Base-by-base conservation (phyloP, 2,113 vertebrate species). In the Bos indicus region DNA sequence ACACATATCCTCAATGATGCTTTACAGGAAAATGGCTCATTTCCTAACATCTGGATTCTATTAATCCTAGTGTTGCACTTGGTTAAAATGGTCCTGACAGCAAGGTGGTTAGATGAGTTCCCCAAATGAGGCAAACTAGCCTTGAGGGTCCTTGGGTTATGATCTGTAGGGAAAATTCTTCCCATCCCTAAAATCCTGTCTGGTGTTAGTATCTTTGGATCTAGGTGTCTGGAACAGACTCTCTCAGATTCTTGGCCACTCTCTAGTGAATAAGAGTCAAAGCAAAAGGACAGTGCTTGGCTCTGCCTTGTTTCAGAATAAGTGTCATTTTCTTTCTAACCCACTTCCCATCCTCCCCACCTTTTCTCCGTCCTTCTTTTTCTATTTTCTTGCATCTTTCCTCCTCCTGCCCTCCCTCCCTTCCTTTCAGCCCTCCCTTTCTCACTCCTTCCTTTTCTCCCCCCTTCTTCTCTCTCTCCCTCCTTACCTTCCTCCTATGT, bases 41-140 rank as follows among this genome's bases (percentile, higher is more conserved):
- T 98, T 91, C 96, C 91, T 91, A 95, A 96, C 88, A 97, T 85
- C 36, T 97, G 97, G 94, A 57, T 67, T 82, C 21, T 94, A 90
- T 96, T 85, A 87, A 81, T 85, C 23, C 57, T 43, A 56, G 40
- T 4, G 8, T 30, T 93, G 36, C 23, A 52, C 8, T 91, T 81
- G 14, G 77, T 74, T 88, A 11, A 77, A 67, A 56, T 5, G 8
- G 33, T 59, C 23, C 64, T 88, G 30, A 17, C 33, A 91, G 43
- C 48, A 60, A 82, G 54, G 25, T 90, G 28, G 91, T 21, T 64
- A 52, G 52, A 84, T 78, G 74, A n/a, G 11, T 19, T 97, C 46
- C 82, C 74, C 59, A 85, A 77, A 1, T 51, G 56, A 82, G 14
- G 28, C 25, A 80, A 78, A 40, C 26, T 43, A 28, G 59, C 6